These are phyloP conservation scores for Meandrusa payeni DNA, from an alignment of 2,888 invertebrate species.

Conservation along the genomic window DNA sequence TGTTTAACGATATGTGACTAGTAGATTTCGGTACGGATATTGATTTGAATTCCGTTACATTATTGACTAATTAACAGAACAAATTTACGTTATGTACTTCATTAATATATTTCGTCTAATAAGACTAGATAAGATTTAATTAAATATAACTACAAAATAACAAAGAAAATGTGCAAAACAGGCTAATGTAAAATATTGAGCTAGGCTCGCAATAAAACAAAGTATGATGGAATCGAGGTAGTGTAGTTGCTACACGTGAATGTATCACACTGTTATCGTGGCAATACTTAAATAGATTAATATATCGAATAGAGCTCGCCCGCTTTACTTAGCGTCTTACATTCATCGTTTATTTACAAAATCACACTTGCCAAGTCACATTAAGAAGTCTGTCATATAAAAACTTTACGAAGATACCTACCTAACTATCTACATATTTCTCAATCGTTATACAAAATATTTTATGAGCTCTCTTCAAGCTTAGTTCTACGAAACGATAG, in stretches of 20 bases:
- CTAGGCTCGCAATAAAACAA: conserved; percentile 62
- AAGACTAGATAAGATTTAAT: conserved; percentile 55
- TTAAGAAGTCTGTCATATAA: conserved; percentile 73
- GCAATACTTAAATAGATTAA: conserved; percentile 39
- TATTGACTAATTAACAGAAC: conserved; percentile 43
- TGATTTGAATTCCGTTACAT: conserved; percentile 47
- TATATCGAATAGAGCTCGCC: conserved; percentile 41
- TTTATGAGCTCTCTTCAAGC: conserved; percentile 64
- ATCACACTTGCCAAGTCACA: conserved; percentile 78
- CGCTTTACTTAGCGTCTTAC: conserved; percentile 38
- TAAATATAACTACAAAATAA: conserved; percentile 51
- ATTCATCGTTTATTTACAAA: conserved; percentile 73
- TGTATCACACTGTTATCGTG: conserved; percentile 58
- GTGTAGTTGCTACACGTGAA: conserved; percentile 73
- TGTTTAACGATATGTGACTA: conserved; percentile 62
- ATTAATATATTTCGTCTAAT: conserved; percentile 55
- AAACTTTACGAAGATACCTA: conserved; percentile 61
- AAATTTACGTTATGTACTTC: conserved; percentile 37
- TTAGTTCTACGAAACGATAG: conserved; percentile 57
- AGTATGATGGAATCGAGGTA: conserved; percentile 66
- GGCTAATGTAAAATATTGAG: conserved; percentile 63
- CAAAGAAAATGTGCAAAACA: conserved; percentile 64
- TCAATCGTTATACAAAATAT: conserved; percentile 78
- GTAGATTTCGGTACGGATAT: conserved; percentile 50
- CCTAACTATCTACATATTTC: conserved; percentile 49